phyloP scores from a whole-genome alignment of 2,888 invertebrate species.

The Drosophila trichaetosa region DNA sequence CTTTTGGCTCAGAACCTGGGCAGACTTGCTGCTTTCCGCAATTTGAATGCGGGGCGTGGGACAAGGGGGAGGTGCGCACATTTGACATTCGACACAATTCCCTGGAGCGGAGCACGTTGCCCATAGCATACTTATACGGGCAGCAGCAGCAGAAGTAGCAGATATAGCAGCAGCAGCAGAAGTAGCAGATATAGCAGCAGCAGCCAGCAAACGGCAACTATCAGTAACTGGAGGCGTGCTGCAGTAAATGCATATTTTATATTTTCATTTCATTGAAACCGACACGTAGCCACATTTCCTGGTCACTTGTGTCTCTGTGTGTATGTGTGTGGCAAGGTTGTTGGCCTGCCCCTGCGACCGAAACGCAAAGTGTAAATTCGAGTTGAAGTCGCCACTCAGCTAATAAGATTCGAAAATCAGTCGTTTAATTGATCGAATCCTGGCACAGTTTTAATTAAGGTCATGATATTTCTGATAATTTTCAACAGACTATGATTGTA shows the following conservation, averaged over 20 bases:
- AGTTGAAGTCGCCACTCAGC: conserved; percentile 31
- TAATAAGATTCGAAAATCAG: conserved; percentile 40
- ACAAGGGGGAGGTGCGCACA: conserved; percentile 3
- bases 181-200: conserved; percentile 1
- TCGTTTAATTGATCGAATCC: conserved; percentile 39
- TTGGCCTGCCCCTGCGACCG: conserved; percentile 31
- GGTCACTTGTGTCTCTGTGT: conserved; percentile 12
- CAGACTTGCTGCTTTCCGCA: conserved; percentile 27
- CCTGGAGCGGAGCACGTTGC: conserved; percentile 61
- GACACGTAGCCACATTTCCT: conserved; percentile 60
- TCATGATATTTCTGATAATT: conserved; percentile 6
- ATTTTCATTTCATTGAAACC: conserved; percentile 80
- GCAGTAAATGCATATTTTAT: conserved; percentile 77
- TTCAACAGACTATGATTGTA: conserved; percentile 19
- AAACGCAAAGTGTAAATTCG: conserved; percentile 35
- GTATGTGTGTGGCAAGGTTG: conserved; percentile 35
- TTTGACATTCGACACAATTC: conserved; percentile 67
- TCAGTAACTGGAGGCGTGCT: conserved; percentile 51
- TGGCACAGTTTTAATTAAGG: conserved; percentile 54
- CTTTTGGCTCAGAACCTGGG: conserved; percentile 33
- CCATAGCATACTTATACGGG: conserved; percentile 71
- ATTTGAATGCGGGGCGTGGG: conserved; percentile 66
- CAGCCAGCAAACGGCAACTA: conserved; percentile 42
- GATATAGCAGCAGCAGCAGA: not conserved
- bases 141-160: conserved; percentile 26